Evolutionary conservation across 2,797 vertebrate species (phyloP), one percentile per base, ranked within the genome.

Genomic region (Glossophaga mutica): DNA sequence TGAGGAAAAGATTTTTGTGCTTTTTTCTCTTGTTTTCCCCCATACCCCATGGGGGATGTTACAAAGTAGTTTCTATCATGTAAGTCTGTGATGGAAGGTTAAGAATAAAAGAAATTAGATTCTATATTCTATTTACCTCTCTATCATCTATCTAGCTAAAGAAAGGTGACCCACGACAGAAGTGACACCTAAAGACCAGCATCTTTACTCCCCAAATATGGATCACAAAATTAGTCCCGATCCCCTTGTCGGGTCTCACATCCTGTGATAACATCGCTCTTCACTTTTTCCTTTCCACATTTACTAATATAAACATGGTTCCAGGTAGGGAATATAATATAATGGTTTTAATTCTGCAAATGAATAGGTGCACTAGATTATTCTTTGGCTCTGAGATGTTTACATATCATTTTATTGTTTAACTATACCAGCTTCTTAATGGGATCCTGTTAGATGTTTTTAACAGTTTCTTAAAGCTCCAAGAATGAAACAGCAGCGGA

Each of bases 71-170:
- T 83, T 78, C 65, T 70, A 46, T 92, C 59, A 74, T 46, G 44
- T 84, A 91, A 90, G 22, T 88, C 21, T 96, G 76, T 94, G 39
- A 57, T 91, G 10, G 65, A 21, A 34, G 5, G 42, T 68, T 92
- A 91, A 90, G 42, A 81, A 68, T 57, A 86, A 74, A 88, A 92
- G 22, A 79, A 94, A 87, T 85, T 55, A 70, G 16, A 62, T 50
- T 57, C 19, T 5, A 67, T 48, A 26, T 42, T 55, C 37, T 39
- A 50, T 29, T 19, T 44, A 22, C 65, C 48, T 59, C 32, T 70
- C 44, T 84, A 84, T 77, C 71, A 46, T 46, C 39, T 32, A 42
- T 44, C 34, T 65, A 39, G 42, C 39, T 70, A 87, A 86, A 39
- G 57, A 87, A 77, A 90, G 93, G 15, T 87, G 44, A 85, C 57